These are phyloP conservation scores for Epinotia bilunana DNA, from an alignment of 2,888 invertebrate species.

Conservation along the genomic window DNA sequence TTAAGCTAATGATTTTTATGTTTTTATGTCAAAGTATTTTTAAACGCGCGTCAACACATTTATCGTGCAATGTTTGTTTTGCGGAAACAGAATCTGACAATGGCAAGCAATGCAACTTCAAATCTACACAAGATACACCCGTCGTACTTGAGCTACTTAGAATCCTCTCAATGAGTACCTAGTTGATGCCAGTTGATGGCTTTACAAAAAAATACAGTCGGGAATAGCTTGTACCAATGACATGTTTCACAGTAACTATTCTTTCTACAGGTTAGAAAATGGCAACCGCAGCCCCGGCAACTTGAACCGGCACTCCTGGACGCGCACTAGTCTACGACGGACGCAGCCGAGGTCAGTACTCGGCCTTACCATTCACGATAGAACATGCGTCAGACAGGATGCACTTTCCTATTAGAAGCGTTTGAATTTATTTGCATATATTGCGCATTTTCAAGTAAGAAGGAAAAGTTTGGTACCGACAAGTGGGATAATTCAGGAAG, in stretches of 20 bases:
- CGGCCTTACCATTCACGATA: not conserved
- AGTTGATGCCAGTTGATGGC: too few relatives aligned
- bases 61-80: too few relatives aligned
- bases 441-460: not conserved
- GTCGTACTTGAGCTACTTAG: too few relatives aligned
- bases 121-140: too few relatives aligned
- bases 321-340: constrained; percentile 92
- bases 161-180: too few relatives aligned
- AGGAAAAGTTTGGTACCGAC: not conserved
- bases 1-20: too few relatives aligned
- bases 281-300: constrained; percentile 86
- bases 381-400: not conserved
- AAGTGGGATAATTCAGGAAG: not conserved
- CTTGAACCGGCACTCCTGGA: constrained; percentile 92
- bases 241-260: constrained; percentile 5
- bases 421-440: not conserved
- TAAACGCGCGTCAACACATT: too few relatives aligned
- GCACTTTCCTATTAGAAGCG: not conserved
- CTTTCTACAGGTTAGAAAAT: constrained; percentile 76
- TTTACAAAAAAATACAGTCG: too few relatives aligned
- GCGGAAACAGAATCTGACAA: too few relatives aligned
- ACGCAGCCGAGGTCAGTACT: constrained; percentile 89
- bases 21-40: too few relatives aligned
- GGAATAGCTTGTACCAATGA: too few relatives aligned
- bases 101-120: too few relatives aligned